These are phyloP conservation scores for Watsonalla cultraria DNA, from an alignment of 2,888 invertebrate genomes.

Conservation along the genomic window DNA sequence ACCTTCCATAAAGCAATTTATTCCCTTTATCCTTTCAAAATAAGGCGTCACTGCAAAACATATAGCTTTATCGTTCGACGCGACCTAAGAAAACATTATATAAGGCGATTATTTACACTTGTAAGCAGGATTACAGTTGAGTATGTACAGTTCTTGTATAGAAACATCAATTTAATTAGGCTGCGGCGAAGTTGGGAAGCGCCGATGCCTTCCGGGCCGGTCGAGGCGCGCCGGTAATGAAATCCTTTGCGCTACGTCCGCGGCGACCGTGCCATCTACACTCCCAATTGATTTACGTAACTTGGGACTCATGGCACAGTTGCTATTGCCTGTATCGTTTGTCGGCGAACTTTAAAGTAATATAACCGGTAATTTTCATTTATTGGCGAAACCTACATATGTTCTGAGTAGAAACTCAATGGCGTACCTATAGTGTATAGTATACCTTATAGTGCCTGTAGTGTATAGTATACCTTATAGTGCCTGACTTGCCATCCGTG, in stretches of 20 bases:
- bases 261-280: background rate
- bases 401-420: no score
- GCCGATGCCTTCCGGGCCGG: constrained; percentile 5
- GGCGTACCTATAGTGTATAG: no score
- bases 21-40: no score
- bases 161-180: background rate
- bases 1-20: no score
- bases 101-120: background rate
- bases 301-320: background rate
- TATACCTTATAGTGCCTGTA: no score
- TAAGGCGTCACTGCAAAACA: no score
- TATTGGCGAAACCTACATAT: no score
- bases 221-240: constrained; percentile 14
- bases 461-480: no score
- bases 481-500: no score
- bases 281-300: background rate
- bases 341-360: no score
- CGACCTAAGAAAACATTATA: background rate
- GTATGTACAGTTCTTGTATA: background rate
- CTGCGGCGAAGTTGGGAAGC: constrained; percentile 4
- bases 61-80: background rate
- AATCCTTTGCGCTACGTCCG: constrained; percentile 7
- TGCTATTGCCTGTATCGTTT: no score
- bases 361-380: no score
- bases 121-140: background rate